Base-by-base conservation (phyloP, 2,113 vertebrate species). In the Lycaon pictus region DNA sequence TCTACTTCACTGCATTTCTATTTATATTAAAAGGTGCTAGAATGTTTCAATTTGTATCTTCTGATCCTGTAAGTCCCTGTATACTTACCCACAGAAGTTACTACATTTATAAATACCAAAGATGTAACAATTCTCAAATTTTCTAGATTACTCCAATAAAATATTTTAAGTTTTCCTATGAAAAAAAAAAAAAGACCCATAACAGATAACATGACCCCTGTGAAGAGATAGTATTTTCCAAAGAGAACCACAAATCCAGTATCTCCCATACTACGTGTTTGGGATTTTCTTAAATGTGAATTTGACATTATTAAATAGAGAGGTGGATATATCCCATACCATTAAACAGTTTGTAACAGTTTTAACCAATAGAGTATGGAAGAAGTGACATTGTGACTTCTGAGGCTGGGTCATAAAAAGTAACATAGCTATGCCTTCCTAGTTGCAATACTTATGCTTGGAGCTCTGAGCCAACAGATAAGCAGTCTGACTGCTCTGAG, bases 11-110 rank as follows among this genome's bases (percentile, higher is more conserved):
- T 98, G 98, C 97, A 98, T 98, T 98, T 98, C 98, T 99, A 99
- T 99, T 99, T 99, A 99, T 99, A 98, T 98, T 98, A 98, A 98
- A 98, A 98, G 98, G 98, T 98, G 99, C 99, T 98, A 98, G 90
- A 98, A 98, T 63, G 56, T 97, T 95, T 95, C 97, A 95, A 67
- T 97, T 98, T 98, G 19, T 98, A 98, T 97, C 77, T 97, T 88
- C 95, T 96, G 92, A 98, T 95, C 93, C 96, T 96, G 16, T 77
- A 97, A 98, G 94, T 98, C 97, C 98, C 97, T 98, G 94, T 96
- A 67, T 65, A 95, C 93, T 95, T 97, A 93, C 95, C 94, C 93
- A 22, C 48, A 10, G 92, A 96, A 87, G 97, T 63, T 94, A 53
- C 91, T 96, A 35, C 95, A 98, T 98, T 95, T 98, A 97, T 97